phyloP scores from a whole-genome alignment of 2,113 vertebrate genomes.

The Toxostoma redivivum region DNA sequence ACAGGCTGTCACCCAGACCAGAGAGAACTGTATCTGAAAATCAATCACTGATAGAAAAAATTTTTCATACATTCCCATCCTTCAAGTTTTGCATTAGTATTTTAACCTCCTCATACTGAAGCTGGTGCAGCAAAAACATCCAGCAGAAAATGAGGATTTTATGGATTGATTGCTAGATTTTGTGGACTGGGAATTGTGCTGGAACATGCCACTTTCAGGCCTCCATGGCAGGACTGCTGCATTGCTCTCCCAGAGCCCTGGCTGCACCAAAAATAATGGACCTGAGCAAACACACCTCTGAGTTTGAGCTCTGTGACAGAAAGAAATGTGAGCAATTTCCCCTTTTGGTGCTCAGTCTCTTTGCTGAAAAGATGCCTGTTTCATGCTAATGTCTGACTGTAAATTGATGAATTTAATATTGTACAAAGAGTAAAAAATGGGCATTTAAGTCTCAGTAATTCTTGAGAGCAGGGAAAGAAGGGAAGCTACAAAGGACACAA shows the following conservation, averaged over 20 bases:
- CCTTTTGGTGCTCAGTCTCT: neutral
- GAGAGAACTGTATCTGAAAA: neutral
- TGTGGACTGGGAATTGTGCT: neutral
- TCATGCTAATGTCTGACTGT: neutral
- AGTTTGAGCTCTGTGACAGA: neutral
- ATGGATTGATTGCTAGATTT: neutral
- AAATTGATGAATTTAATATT: neutral
- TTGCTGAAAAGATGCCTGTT: neutral
- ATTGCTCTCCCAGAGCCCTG: neutral
- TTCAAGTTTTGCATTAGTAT: neutral
- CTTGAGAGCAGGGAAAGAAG: neutral
- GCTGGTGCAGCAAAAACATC: neutral
- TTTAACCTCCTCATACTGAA: neutral
- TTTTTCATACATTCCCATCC: neutral
- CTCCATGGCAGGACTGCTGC: neutral
- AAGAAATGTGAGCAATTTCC: neutral
- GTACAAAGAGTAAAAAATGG: neutral
- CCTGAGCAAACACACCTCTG: neutral
- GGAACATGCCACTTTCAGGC: neutral
- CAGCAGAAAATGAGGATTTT: neutral
- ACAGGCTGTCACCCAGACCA: neutral
- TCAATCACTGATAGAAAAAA: neutral
- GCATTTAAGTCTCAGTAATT: neutral
- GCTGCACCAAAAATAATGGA: neutral
- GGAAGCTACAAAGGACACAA: neutral